Evolutionary conservation across 2,797 vertebrate species (phyloP).

Genomic region (Adelosebastes latens): DNA sequence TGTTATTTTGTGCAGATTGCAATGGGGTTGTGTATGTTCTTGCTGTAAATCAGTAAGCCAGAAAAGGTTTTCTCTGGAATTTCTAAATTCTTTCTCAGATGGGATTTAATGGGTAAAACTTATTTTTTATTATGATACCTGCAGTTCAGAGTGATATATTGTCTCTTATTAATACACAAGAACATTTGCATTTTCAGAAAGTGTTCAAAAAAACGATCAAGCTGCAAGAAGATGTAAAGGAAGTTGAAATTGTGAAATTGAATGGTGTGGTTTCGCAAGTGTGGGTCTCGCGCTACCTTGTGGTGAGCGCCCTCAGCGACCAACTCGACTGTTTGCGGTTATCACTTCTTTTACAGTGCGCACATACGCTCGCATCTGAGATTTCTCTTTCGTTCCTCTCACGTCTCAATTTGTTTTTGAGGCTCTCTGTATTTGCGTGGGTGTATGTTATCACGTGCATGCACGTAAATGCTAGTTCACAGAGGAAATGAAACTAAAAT

Average conservation of each 20-base stretch:
- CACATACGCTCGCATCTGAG: not conserved
- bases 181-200: not conserved
- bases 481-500: constrained; percentile 44
- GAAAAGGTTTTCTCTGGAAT: not conserved
- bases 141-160: not conserved
- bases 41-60: not conserved
- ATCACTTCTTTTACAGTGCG: constrained; percentile 27
- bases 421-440: not conserved
- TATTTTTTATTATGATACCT: not conserved
- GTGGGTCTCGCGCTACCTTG: not conserved
- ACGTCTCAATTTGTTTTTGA: not conserved
- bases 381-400: constrained; percentile 31
- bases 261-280: not conserved
- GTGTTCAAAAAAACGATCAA: not conserved
- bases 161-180: not conserved
- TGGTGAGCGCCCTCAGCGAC: constrained; percentile 42
- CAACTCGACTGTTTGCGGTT: constrained; percentile 53
- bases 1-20: not conserved
- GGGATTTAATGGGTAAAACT: not conserved
- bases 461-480: not conserved
- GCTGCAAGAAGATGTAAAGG: not conserved
- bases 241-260: not conserved
- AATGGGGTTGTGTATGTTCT: not conserved
- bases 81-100: not conserved
- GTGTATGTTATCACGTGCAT: not conserved